These are phyloP conservation scores for Lethrus apterus DNA, from an alignment of 1,140 invertebrate species.

Conservation along the genomic window DNA sequence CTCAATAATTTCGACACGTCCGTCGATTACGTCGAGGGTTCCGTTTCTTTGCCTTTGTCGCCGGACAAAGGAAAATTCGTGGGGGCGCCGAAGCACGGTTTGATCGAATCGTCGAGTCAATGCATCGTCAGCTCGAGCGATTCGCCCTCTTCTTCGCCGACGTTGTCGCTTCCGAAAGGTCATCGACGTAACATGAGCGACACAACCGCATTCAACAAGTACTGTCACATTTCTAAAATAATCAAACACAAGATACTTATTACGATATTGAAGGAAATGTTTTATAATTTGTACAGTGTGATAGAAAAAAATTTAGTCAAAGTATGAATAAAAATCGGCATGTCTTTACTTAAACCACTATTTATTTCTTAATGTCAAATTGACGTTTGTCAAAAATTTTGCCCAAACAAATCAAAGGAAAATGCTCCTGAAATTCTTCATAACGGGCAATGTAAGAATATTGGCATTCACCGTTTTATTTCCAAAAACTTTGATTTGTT, in stretches of 20 bases:
- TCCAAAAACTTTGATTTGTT: too few relatives aligned
- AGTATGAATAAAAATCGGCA: too few relatives aligned
- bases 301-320: too few relatives aligned
- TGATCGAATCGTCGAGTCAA: slow-evolving; percentile 37
- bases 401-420: too few relatives aligned
- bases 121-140: slow-evolving; percentile 38
- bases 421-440: too few relatives aligned
- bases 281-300: slow-evolving; percentile 1
- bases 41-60: slow-evolving; percentile 25
- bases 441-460: too few relatives aligned
- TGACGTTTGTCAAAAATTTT: too few relatives aligned
- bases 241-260: neutral
- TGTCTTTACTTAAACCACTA: too few relatives aligned
- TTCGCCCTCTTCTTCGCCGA: slow-evolving; percentile 47
- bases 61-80: slow-evolving; percentile 18
- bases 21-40: too few relatives aligned
- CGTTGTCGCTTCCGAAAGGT: slow-evolving; percentile 44
- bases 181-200: slow-evolving; percentile 81
- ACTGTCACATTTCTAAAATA: too few relatives aligned
- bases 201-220: slow-evolving; percentile 81
- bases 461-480: too few relatives aligned
- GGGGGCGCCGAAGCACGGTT: slow-evolving; percentile 18
- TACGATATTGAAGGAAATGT: slow-evolving; percentile 7
- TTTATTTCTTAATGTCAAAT: too few relatives aligned
- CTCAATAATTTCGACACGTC: slow-evolving; percentile 5